Conservation (phyloP, 2,888 invertebrate genomes). For the Eulithis testata region DNA sequence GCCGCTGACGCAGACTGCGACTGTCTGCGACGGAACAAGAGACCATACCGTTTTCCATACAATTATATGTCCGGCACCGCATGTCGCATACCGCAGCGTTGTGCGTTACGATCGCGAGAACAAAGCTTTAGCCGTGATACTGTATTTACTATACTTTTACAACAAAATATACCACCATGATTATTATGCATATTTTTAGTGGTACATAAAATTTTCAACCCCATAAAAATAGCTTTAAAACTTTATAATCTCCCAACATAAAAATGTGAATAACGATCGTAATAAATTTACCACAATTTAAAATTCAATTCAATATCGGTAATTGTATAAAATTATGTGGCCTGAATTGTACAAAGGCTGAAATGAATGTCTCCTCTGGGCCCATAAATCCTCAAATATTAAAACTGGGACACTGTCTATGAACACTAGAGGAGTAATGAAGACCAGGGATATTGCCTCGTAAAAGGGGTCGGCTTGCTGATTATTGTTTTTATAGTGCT, state of each 20-base stretch:
- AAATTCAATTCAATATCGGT: constrained; percentile 51
- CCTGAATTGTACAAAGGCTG: constrained; percentile 60
- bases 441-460: constrained; percentile 50
- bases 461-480: constrained; percentile 43
- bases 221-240: constrained; percentile 17
- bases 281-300: constrained; percentile 42
- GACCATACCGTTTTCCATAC: too few species aligned
- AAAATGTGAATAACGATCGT: constrained; percentile 34
- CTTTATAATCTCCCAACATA: constrained; percentile 31
- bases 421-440: constrained; percentile 59
- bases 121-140: too few species aligned
- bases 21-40: too few species aligned
- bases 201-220: constrained; percentile 12
- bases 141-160: too few species aligned
- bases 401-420: constrained; percentile 71
- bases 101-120: too few species aligned
- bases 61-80: too few species aligned
- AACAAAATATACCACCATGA: too few species aligned
- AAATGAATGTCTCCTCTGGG: constrained; percentile 75
- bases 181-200: constrained; percentile 14
- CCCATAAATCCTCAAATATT: constrained; percentile 77
- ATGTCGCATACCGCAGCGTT: too few species aligned
- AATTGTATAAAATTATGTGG: constrained; percentile 53
- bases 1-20: too few species aligned
- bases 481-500: constrained; percentile 34